These are phyloP conservation scores for Rhagophthalmus giganteus DNA, from an alignment of 2,888 invertebrate species.

Conservation along the genomic window DNA sequence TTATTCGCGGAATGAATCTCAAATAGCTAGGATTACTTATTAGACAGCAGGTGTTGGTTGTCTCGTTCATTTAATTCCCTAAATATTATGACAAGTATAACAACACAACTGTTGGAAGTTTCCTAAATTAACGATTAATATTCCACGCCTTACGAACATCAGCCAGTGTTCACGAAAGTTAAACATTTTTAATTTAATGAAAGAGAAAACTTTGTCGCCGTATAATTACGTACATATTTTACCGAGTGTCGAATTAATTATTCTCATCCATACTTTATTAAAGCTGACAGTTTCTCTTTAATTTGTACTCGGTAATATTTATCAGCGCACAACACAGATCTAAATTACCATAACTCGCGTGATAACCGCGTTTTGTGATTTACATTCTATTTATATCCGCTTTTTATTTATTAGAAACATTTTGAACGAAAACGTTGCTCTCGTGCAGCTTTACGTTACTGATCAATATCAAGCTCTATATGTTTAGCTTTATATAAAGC, in stretches of 20 bases:
- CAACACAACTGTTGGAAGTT: conserved; percentile 21
- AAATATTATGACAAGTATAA: conserved; percentile 30
- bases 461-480: not conserved
- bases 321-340: conserved; percentile 8
- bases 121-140: conserved; percentile 29
- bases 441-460: not conserved
- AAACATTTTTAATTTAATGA: conserved; percentile 23
- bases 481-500: not conserved
- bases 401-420: conserved; percentile 10
- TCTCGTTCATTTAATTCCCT: conserved; percentile 25
- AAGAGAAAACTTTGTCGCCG: conserved; percentile 17
- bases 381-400: conserved; percentile 7
- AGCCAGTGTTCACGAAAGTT: conserved; percentile 14
- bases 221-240: conserved; percentile 15
- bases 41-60: conserved; percentile 45
- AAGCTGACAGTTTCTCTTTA: conserved; percentile 1
- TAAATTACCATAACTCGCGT: conserved; percentile 15
- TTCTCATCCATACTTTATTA: conserved; percentile 2
- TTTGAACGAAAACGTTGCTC: conserved; percentile 7
- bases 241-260: conserved; percentile 9
- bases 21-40: conserved; percentile 50
- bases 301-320: conserved; percentile 1
- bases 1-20: conserved; percentile 50
- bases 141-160: conserved; percentile 25
- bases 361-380: conserved; percentile 8